Conservation (phyloP, 2,888 invertebrate genomes). For the Pollenia labialis region DNA sequence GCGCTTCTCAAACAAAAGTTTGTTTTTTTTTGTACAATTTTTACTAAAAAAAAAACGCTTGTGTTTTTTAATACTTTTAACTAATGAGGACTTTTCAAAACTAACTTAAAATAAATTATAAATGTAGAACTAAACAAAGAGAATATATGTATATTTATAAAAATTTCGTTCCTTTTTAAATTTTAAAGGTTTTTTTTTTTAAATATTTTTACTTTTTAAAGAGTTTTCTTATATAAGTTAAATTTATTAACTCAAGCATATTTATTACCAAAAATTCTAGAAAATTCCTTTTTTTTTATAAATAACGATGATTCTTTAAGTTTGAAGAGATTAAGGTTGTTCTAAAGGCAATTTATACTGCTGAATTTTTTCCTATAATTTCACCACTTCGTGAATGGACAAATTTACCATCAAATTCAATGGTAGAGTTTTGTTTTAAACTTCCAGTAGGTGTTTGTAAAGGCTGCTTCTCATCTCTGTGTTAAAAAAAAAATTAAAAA, state of each 20-base stretch:
- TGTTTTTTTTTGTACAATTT: slow-evolving; percentile 41
- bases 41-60: slow-evolving; percentile 14
- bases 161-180: not conserved
- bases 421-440: slow-evolving; percentile 90
- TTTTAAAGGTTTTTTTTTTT: not conserved
- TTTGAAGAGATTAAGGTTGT: not conserved
- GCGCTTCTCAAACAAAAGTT: not conserved
- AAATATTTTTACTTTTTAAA: slow-evolving; percentile 24
- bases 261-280: slow-evolving; percentile 47
- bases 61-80: slow-evolving; percentile 60
- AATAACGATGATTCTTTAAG: not conserved
- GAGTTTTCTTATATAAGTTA: slow-evolving; percentile 22
- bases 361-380: slow-evolving; percentile 95
- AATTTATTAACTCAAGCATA: slow-evolving; percentile 61
- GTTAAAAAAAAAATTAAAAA: slow-evolving; percentile 72
- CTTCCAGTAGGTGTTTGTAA: slow-evolving; percentile 87
- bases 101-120: slow-evolving; percentile 18
- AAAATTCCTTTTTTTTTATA: slow-evolving; percentile 28
- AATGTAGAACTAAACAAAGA: not conserved
- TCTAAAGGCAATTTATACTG: slow-evolving; percentile 85
- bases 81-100: slow-evolving; percentile 66
- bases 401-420: slow-evolving; percentile 92
- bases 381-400: slow-evolving; percentile 93
- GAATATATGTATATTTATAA: not conserved
- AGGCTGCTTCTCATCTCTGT: slow-evolving; percentile 92